A percentile compares a stretch with the other conserved stretches of the same genome.
Evolutionary conservation across 2,797 vertebrate species (phyloP).

Genomic region (Sandelia bainsii): DNA sequence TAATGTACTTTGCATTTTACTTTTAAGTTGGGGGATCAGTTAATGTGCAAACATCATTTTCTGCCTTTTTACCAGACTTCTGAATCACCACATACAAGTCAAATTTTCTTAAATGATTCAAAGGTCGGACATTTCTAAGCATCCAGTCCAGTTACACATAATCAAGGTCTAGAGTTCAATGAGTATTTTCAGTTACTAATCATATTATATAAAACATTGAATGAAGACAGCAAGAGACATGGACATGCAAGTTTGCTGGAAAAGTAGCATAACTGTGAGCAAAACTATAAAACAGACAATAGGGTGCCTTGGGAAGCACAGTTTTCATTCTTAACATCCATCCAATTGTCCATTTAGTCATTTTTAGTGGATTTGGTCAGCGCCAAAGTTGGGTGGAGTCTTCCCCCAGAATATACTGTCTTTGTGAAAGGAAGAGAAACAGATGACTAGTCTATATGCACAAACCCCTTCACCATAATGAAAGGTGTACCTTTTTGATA

Average conservation of each 20-base stretch:
- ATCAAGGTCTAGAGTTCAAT: background rate
- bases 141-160: background rate
- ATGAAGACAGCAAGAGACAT: background rate
- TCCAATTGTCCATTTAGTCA: too few relatives aligned
- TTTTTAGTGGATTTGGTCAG: too few relatives aligned
- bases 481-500: too few relatives aligned
- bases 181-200: background rate
- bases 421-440: too few relatives aligned
- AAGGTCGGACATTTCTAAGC: background rate
- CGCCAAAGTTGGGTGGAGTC: too few relatives aligned
- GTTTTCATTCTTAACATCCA: background rate
- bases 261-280: background rate
- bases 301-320: too few relatives aligned
- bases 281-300: background rate
- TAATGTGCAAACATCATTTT: background rate
- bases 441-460: too few relatives aligned
- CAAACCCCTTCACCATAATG: too few relatives aligned
- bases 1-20: slow-evolving; percentile 1
- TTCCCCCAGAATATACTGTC: too few relatives aligned
- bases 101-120: background rate
- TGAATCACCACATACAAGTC: background rate
- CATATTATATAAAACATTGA: background rate
- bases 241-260: background rate
- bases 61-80: background rate
- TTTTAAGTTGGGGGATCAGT: background rate